Evolutionary conservation across 2,888 invertebrate genomes (phyloP).

Genomic region (Trichogramma evanescens): DNA sequence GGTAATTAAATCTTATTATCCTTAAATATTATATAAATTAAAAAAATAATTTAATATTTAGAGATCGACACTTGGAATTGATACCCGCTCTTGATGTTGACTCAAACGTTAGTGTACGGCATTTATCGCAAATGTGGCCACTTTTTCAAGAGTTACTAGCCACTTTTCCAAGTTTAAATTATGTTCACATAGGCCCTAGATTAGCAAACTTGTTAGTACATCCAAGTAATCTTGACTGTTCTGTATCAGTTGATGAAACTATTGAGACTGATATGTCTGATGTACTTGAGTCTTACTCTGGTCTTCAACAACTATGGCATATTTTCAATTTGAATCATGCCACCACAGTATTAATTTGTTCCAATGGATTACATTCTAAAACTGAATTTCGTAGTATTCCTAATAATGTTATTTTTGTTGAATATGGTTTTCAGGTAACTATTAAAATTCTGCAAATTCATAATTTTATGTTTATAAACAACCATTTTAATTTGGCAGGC

Average conservation of each 20-base stretch:
- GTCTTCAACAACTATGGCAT: slow-evolving; percentile 48
- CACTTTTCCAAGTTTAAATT: slow-evolving; percentile 52
- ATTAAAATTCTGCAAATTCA: neutral
- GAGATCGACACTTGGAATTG: slow-evolving; percentile 50
- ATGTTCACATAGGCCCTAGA: slow-evolving; percentile 54
- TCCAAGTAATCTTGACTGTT: slow-evolving; percentile 42
- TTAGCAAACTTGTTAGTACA: slow-evolving; percentile 52
- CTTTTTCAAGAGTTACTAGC: slow-evolving; percentile 52
- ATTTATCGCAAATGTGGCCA: slow-evolving; percentile 50
- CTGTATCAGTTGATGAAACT: slow-evolving; percentile 40
- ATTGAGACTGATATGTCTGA: slow-evolving; percentile 46
- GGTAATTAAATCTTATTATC: slow-evolving; percentile 26
- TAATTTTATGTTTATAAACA: neutral
- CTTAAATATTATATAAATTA: neutral
- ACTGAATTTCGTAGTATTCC: slow-evolving; percentile 48
- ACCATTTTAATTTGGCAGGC: slow-evolving; percentile 39
- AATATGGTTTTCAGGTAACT: slow-evolving; percentile 56
- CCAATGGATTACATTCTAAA: slow-evolving; percentile 47
- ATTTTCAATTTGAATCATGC: slow-evolving; percentile 45
- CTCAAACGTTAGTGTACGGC: slow-evolving; percentile 48
- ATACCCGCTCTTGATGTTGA: slow-evolving; percentile 54
- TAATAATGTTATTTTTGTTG: slow-evolving; percentile 52
- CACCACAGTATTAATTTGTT: slow-evolving; percentile 47
- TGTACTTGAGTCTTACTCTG: slow-evolving; percentile 42
- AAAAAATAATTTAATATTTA: no score